A percentile compares a stretch with the other conserved stretches of the same genome.
phyloP scores from a whole-genome alignment of 2,113 vertebrate species.

The zebrafish (Danio rerio) region GRCz12tu NC_133179.1:7911001-7911500 shows the following conservation, averaged over 20 bases:
- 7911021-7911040: too few species aligned
- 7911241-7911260: conserved; percentile 21
- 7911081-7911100: background rate
- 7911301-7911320: conserved; percentile 22
- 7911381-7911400: conserved; percentile 43
- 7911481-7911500: conserved; percentile 75
- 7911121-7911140: conserved; percentile 4
- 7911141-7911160: conserved; percentile 27
- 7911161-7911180: conserved; percentile 25
- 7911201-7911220: conserved; percentile 8
- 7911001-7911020: too few species aligned
- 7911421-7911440: conserved; percentile 31
- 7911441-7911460: conserved; percentile 64
- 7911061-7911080: background rate
- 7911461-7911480: conserved; percentile 77
- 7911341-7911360: conserved; percentile 38
- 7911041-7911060: background rate
- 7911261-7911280: conserved; percentile 12
- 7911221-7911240: conserved; percentile 37
- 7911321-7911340: conserved; percentile 14
- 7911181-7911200: background rate
- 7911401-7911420: conserved; percentile 49
- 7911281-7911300: conserved; percentile 8
- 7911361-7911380: conserved; percentile 55
- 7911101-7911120: background rate